A percentile compares a stretch with the other conserved stretches of the same genome.
Conservation (phyloP, 2,113 vertebrate genomes). For the Canis aureus region DNA sequence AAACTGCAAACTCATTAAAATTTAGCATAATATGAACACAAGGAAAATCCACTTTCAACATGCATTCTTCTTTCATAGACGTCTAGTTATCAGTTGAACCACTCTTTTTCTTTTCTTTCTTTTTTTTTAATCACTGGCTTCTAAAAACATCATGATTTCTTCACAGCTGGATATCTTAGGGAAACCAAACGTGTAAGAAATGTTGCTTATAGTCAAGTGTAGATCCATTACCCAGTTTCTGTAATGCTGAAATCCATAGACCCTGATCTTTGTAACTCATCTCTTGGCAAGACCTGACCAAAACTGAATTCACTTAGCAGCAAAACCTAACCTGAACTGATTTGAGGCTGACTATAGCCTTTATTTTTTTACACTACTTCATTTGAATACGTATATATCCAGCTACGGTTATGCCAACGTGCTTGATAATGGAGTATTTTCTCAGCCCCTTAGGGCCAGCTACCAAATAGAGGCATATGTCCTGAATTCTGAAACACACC, state of each 20-base stretch:
- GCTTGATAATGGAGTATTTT: not conserved
- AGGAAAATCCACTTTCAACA: not conserved
- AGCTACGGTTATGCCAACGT: not conserved
- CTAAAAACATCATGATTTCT: slow-evolving; percentile 41
- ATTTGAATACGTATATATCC: not conserved
- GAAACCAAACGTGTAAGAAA: not conserved
- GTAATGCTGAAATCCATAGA: slow-evolving; percentile 1
- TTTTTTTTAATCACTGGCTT: not conserved
- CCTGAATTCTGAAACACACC: not conserved
- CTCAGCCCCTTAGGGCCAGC: not conserved
- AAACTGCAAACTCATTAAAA: not conserved
- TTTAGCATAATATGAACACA: not conserved
- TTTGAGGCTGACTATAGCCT: not conserved
- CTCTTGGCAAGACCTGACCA: not conserved
- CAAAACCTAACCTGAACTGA: slow-evolving; percentile 4
- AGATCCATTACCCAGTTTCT: not conserved
- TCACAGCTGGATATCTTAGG: not conserved
- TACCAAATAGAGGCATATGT: not conserved
- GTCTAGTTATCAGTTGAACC: not conserved
- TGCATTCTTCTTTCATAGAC: not conserved
- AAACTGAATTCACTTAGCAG: not conserved
- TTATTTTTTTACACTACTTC: not conserved
- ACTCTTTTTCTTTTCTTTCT: not conserved
- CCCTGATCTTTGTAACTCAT: not conserved
- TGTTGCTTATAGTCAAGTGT: not conserved